Base-by-base conservation (phyloP, 2,797 vertebrate genomes). In the Gambusia yucatana region DNA sequence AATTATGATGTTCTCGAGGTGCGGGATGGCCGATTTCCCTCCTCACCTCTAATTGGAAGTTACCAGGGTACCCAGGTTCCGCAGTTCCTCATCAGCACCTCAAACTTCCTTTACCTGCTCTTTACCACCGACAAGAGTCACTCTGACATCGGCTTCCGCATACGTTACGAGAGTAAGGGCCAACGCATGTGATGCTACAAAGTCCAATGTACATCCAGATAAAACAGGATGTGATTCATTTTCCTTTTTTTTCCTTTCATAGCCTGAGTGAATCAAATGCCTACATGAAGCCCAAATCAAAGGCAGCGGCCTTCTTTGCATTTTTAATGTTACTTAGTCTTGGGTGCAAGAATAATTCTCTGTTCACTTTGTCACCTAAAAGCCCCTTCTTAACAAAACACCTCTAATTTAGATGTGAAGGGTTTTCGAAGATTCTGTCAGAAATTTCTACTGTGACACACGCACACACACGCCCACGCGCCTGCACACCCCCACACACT, bases 91-190 rank as follows among this genome's bases (percentile, higher is more conserved):
- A 98, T 99, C 94, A 99, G 98, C 94, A 99, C 98, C 92, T 98
- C 98, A 93, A 99, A 97, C 95, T 98, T 96, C 91, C 94, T 99
- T 77, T 99, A 95, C 86, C 97, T 99, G 11, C 97, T 99, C 73
- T 99, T 99, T 94, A 98, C 97, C 41, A 99, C 98, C 0, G 98
- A 99, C 95, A 99, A 99, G 92, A 99, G 98, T 89, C 98, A 99
- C 93, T 99, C 98, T 0, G 98, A 99, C 88, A 83, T 99, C 0
- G 98, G 98, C 83, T 99, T 99, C 91, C 98, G 99, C 88, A 99
- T 99, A 89, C 97, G 96, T 77, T 99, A 99, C 0, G 98, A 99
- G 88, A 99, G 98, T 99, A 96, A 96, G 97, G 3, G 0, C 71
- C 6, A 28, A 6, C 25, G 4, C 6, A 71, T 3, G 25, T 55